These are phyloP conservation scores for Heterochromis multidens DNA, from an alignment of 2,113 vertebrate species.

Conservation along the genomic window DNA sequence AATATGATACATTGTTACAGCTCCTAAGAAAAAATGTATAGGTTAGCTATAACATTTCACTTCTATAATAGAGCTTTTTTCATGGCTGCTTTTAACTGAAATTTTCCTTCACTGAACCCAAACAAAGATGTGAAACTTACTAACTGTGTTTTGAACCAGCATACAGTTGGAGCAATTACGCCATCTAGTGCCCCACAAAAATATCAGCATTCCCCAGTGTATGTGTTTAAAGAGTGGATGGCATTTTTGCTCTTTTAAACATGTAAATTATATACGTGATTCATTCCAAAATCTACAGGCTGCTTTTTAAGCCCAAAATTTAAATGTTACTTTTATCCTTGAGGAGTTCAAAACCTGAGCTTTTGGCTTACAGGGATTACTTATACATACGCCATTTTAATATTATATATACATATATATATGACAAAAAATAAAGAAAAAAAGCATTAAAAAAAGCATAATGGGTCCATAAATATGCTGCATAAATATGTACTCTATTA, in stretches of 20 bases:
- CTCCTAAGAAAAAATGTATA: not conserved
- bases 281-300: not conserved
- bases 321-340: not conserved
- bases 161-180: not conserved
- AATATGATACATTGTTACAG: not conserved
- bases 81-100: not conserved
- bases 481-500: not conserved
- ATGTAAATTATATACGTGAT: not conserved
- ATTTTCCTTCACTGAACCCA: not conserved
- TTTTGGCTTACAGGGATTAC: too few species aligned
- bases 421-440: not conserved
- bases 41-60: not conserved
- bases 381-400: not conserved
- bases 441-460: too few species aligned
- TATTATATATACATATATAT: not conserved
- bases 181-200: conserved; percentile 18
- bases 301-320: not conserved
- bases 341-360: too few species aligned
- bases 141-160: not conserved
- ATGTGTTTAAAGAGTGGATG: not conserved
- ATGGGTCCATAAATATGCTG: not conserved
- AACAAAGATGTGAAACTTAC: not conserved
- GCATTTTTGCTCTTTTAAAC: not conserved
- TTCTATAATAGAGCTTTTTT: not conserved
- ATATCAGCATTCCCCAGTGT: rapidly evolving